Conservation (phyloP, 2,888 invertebrate species). For the Nemoura dubitans region DNA sequence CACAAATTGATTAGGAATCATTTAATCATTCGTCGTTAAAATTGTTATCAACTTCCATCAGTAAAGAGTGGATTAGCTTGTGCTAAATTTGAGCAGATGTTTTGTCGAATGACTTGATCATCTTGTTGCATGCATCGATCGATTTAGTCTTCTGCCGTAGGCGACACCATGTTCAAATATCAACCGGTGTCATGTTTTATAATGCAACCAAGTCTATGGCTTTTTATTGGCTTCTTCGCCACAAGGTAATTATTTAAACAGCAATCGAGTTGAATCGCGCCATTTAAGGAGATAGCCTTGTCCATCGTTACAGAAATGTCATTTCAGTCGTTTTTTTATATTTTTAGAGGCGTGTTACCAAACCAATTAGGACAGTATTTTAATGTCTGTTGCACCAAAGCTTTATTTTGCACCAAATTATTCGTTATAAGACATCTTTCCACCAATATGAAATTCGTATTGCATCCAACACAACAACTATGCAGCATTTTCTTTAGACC, state of each 20-base stretch:
- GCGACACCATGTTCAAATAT: background rate
- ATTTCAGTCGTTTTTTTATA: background rate
- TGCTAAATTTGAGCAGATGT: background rate
- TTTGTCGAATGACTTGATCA: background rate
- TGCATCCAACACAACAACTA: background rate
- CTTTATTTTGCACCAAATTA: too few relatives aligned
- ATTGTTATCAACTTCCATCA: background rate
- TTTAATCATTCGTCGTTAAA: background rate
- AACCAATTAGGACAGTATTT: background rate
- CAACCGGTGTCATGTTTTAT: background rate
- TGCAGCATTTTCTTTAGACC: background rate
- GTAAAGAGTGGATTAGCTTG: background rate
- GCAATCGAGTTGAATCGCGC: background rate
- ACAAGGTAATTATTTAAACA: background rate
- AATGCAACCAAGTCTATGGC: background rate
- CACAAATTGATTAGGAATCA: constrained; percentile 9
- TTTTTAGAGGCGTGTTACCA: too few relatives aligned
- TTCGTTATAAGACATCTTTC: too few relatives aligned
- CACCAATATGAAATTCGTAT: background rate
- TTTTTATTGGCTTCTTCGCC: background rate
- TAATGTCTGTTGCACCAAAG: too few relatives aligned
- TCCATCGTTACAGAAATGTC: background rate
- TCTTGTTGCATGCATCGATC: background rate
- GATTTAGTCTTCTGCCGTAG: background rate
- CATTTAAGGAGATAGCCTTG: background rate